A percentile compares a stretch with the other conserved stretches of the same genome.
Evolutionary conservation across 2,888 invertebrate genomes (phyloP).

Genomic region (Drosophila melanosoma): DNA sequence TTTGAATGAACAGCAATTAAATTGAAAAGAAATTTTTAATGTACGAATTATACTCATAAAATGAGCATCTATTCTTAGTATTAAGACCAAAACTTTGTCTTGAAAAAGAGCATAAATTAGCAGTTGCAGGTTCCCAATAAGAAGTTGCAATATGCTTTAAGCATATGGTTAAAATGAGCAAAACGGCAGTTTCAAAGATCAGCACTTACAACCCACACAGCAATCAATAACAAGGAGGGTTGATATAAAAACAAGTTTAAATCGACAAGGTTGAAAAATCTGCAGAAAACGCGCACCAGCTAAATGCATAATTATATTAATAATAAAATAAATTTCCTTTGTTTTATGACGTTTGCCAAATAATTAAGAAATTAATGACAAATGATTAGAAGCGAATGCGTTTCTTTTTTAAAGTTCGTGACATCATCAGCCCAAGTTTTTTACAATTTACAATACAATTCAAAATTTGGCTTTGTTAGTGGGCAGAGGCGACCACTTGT

Average conservation of each 20-base stretch:
- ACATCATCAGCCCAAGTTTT: slow-evolving; percentile 66
- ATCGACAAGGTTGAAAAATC: slow-evolving; percentile 61
- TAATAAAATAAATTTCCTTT: slow-evolving; percentile 38
- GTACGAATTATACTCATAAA: background rate
- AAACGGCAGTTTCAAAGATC: slow-evolving; percentile 69
- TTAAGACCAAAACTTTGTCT: background rate
- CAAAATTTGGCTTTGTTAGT: slow-evolving; percentile 33
- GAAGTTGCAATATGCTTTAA: background rate
- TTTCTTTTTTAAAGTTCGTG: slow-evolving; percentile 34
- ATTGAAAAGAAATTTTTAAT: background rate
- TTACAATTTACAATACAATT: slow-evolving; percentile 26
- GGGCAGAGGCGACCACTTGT: slow-evolving; percentile 61
- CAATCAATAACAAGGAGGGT: slow-evolving; percentile 30
- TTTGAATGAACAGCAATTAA: background rate
- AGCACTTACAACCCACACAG: slow-evolving; percentile 61
- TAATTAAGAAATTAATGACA: slow-evolving; percentile 53
- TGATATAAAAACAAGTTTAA: slow-evolving; percentile 62
- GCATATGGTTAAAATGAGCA: slow-evolving; percentile 17
- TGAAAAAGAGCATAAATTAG: background rate
- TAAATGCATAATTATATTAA: slow-evolving; percentile 21
- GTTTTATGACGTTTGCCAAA: slow-evolving; percentile 63
- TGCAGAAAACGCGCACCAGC: slow-evolving; percentile 63
- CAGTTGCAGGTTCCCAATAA: background rate
- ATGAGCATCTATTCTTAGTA: too few species aligned
- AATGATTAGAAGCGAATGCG: slow-evolving; percentile 32